Base-by-base conservation (phyloP, 2,888 invertebrate species). In the Tolmerus cingulatus region DNA sequence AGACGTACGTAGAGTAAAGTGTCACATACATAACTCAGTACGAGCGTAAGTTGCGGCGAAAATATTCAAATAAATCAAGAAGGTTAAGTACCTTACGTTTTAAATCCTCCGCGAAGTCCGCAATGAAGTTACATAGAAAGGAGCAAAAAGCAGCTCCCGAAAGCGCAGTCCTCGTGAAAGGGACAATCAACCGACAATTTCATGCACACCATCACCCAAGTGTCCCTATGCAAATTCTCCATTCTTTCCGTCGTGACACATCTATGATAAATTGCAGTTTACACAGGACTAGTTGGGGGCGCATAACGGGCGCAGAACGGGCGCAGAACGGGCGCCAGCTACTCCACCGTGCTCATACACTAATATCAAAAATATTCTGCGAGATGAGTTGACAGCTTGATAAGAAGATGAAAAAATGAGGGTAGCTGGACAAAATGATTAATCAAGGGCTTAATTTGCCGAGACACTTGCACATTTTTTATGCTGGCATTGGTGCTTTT, bases 191-290 rank as follows among this genome's bases (percentile, higher is more conserved):
- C 51, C 51, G 51, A 81, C 81, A 81, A 81, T 81, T 81, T 81
- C 81, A 81, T 81, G 46, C 55, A 81, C 81, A 55, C 81, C 55
- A 81, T 81, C 55, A 81, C 27, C 51, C 51, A 37, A 87, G 87
- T 86, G 87, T 87, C 86, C 87, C 86, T 84, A 86, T 87, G 87
- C 74, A 87, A 87, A 87, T 86, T 79, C 66, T 87, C 87, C 74
- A 87, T 87, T 86, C 87, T 79, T 87, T 81, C 81, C 86, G 86
- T 86, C 81, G 57, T 87, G 87, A 87, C 87, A 86, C 86, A 74
- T 87, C 74, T 79, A 86, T 87, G 87, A 87, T 87, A 87, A 87
- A 87, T 87, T 87, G 87, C 87, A 87, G 87, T 86, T 87, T 86
- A 87, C 86, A 86, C 74, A 86, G 79, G 87, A 85, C 74, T 78